Evolutionary conservation across 1,140 invertebrate species (phyloP), one percentile per base, ranked within the genome.

Genomic region (Dolichoris vasculosae): DNA sequence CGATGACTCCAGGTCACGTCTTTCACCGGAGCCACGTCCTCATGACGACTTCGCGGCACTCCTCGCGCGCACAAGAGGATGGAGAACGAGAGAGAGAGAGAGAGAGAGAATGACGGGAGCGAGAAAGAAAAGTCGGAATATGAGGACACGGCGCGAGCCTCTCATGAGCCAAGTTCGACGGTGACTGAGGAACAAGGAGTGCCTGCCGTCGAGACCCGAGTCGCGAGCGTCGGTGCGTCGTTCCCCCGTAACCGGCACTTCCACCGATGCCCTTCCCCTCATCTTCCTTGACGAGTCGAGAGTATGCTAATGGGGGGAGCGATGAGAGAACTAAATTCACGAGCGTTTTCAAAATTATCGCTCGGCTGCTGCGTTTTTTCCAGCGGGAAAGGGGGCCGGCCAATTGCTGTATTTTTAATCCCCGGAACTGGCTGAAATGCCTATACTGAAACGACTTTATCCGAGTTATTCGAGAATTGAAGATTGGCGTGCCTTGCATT

Each of bases 131-230:
- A n/a, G 20, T 11, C 13, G 43, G 55, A 17, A 13, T 20, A 17
- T n/a, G 46, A 13, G 13, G 43, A 46, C n/a, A 46, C 43, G 38
- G 2, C 38, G 51, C 82, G 73, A 78, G 13, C 55, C 55, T 67
- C 40, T 30, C 76, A 6, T 55, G 71, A 46, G n/a, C 35, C 17
- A 83, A 67, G 82, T 84, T 75, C 64, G 51, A 67, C 82, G 75
- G 75, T 59, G 82, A 84, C 82, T 84, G 82, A 20, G 8, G 75
- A 77, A 46, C 30, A n/a, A 8, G 30, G 1, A 13, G 35, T 40
- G 51, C 8, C 26, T 15, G 46, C 8, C 69, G 35, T 8, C 38
- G 64, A 55, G 48, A 3, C 13, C 1, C 0, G 32, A 51, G 32
- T 35, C 4, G 40, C n/a, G 8, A 11, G 32, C 63, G 81, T 40